Base-by-base conservation (phyloP, 2,113 vertebrate species). In the Eretmochelys imbricata region DNA sequence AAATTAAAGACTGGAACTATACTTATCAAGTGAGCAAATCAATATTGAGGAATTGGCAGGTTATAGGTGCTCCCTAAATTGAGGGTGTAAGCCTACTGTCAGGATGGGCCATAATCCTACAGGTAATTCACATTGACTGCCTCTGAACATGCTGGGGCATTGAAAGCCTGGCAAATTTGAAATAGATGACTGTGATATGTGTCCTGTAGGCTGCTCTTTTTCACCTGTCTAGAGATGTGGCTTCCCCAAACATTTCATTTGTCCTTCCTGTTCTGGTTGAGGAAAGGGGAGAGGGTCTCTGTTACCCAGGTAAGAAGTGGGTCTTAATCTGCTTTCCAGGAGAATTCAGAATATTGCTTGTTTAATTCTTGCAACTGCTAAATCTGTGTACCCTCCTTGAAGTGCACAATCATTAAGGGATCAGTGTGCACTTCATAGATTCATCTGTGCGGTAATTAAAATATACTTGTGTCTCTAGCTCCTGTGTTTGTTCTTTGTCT, bases 121-220 rank as follows among this genome's bases (percentile, higher is more conserved):
- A n/a, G 24, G 14, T 65, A 50, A 57, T 57, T 82, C 72, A 92
- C 76, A 35, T 82, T 84, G 85, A 88, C 79, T 35, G 20, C 19
- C 22, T 88, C 20, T 54, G 14, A 3, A 29, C 88, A 48, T 22
- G 75, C 12, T 49, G 42, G 9, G 90, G 20, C 35, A 24, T 54
- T 95, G 57, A 78, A 93, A 89, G 88, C 49, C 22, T 79, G 80
- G 10, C n/a, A 69, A 79, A 49, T 35, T 89, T 6, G 69, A 55
- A 54, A 25, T 10, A 24, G 10, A 24, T 38, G 72, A 25, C n/a
- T 75, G 5, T 38, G 22, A 46, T 25, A 46, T 46, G 38, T 16
- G 6, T 72, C 69, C 9, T 38, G 9, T 62, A 31, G 29, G 27
- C 59, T 62, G 8, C 8, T 69, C 62, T n/a, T 59, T 29, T 69